Evolutionary conservation across 2,888 invertebrate species (phyloP).

Genomic region (Lapara coniferarum): DNA sequence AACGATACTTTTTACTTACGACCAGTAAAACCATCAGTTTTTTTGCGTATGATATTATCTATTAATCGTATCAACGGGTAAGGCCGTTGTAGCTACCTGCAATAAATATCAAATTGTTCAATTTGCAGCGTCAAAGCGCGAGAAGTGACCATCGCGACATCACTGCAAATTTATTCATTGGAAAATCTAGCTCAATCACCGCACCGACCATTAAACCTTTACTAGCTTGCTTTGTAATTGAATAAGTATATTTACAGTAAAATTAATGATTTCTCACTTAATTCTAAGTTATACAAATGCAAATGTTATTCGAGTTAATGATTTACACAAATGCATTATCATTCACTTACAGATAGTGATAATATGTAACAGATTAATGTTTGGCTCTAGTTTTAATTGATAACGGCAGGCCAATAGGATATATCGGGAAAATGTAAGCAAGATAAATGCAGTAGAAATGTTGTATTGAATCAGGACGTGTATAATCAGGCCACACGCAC

Average conservation of each 20-base stretch:
- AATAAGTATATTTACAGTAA: slow-evolving; percentile 15
- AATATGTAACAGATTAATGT: slow-evolving; percentile 24
- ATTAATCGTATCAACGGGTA: slow-evolving; percentile 20
- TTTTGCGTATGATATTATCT: background rate
- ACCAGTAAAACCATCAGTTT: background rate
- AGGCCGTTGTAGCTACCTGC: slow-evolving; percentile 46
- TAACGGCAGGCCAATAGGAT: slow-evolving; percentile 19
- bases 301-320: slow-evolving; percentile 18
- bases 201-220: background rate
- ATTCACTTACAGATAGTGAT: slow-evolving; percentile 21
- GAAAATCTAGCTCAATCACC: slow-evolving; percentile 50
- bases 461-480: slow-evolving; percentile 4
- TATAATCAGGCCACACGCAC: slow-evolving; percentile 18
- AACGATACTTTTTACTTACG: background rate
- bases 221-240: slow-evolving; percentile 9
- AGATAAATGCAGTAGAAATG: slow-evolving; percentile 23
- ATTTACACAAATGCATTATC: slow-evolving; percentile 24
- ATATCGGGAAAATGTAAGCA: slow-evolving; percentile 17
- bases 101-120: slow-evolving; percentile 71
- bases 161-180: slow-evolving; percentile 69
- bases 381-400: slow-evolving; percentile 8
- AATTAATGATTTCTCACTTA: slow-evolving; percentile 12
- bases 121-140: slow-evolving; percentile 57
- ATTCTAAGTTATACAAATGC: slow-evolving; percentile 13
- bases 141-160: slow-evolving; percentile 39